phyloP scores from a whole-genome alignment of 2,797 vertebrate genomes.

The Chrysocyon brachyurus region DNA sequence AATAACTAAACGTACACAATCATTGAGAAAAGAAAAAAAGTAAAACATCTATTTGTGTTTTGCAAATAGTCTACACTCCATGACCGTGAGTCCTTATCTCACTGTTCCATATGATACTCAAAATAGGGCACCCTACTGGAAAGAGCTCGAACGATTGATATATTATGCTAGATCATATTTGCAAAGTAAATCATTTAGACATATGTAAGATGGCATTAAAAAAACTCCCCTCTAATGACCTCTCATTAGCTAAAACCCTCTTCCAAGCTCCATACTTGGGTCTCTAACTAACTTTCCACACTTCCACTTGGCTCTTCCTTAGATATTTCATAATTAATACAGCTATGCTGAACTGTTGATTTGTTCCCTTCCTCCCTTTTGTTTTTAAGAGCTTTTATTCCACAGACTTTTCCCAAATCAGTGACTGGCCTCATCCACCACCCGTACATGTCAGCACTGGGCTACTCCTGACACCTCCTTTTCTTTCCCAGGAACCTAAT shows the following conservation, averaged over 20 bases:
- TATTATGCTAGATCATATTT: not conserved
- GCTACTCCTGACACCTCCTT: not conserved
- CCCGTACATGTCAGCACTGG: not conserved
- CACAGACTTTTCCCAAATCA: not conserved
- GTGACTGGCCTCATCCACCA: not conserved
- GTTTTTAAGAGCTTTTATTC: not conserved
- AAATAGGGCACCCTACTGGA: not conserved
- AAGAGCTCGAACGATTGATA: not conserved
- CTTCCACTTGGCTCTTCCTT: not conserved
- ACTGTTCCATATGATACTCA: not conserved
- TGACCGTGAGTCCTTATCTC: not conserved
- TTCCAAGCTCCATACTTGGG: not conserved
- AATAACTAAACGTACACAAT: slow-evolving; percentile 27
- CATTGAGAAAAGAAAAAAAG: not conserved
- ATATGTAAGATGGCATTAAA: not conserved
- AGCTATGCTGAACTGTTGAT: not conserved
- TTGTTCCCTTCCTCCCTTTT: not conserved
- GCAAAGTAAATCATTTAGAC: not conserved
- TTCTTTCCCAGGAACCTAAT: not conserved
- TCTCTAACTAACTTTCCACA: not conserved
- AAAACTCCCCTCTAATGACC: not conserved
- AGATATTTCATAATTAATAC: not conserved
- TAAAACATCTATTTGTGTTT: not conserved
- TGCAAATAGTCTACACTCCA: not conserved
- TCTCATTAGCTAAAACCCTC: not conserved